Percentiles rank a stretch among this genome's conserved stretches.
phyloP scores from a whole-genome alignment of 1,140 invertebrate genomes.

The Propsilocerus akamusi region DNA sequence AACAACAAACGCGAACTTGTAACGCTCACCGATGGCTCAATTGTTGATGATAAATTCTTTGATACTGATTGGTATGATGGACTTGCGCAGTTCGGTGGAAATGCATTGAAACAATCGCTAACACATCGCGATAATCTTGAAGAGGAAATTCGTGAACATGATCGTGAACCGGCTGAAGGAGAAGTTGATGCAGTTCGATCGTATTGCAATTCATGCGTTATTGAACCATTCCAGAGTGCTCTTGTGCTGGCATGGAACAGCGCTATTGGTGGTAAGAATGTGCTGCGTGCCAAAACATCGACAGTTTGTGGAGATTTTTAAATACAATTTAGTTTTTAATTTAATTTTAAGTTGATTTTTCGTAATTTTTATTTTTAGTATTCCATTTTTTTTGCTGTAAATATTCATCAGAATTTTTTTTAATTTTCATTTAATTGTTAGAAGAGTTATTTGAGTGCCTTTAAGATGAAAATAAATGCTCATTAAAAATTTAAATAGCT shows the following conservation, averaged over 20 bases:
- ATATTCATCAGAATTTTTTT: no score
- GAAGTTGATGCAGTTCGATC: conserved; percentile 60
- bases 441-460: no score
- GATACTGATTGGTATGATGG: conserved; percentile 24
- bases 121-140: conserved; percentile 14
- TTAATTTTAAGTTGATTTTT: no score
- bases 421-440: no score
- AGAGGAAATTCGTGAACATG: conserved; percentile 32
- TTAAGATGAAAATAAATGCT: no score
- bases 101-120: conserved; percentile 23
- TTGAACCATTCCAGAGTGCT: conserved; percentile 58
- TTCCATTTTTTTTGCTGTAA: no score
- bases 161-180: conserved; percentile 61
- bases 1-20: conserved; percentile 41
- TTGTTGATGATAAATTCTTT: conserved; percentile 39
- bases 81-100: conserved; percentile 42
- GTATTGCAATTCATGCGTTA: conserved; percentile 47
- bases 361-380: no score
- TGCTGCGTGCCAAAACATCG: conserved; percentile 31
- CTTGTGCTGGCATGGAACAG: conserved; percentile 53
- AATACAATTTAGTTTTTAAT: no score
- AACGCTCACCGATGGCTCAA: conserved; percentile 37
- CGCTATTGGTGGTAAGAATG: conserved; percentile 9
- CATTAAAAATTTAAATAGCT: no score
- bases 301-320: conserved; percentile 46